These are phyloP conservation scores for Myotis lucifugus DNA, from an alignment of 2,113 vertebrate genomes.

Conservation along the genomic window DNA sequence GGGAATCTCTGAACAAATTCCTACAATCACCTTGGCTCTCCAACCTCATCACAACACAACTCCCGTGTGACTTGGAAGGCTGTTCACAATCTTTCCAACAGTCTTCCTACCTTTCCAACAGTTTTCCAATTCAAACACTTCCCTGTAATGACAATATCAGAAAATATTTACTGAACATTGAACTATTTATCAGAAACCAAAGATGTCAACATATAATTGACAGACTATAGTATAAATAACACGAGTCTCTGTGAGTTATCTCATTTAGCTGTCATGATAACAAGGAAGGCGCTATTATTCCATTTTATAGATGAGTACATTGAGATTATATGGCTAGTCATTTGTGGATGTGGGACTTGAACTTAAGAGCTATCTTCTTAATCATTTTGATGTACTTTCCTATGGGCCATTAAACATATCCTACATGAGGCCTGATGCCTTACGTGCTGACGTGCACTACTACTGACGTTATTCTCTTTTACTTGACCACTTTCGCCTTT, in stretches of 20 bases:
- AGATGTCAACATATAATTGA: neutral
- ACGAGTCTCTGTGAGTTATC: neutral
- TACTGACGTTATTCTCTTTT: neutral
- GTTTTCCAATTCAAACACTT: constrained; percentile 19
- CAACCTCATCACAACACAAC: neutral
- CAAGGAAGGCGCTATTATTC: neutral
- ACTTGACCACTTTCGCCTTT: neutral
- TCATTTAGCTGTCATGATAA: neutral
- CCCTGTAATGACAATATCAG: neutral
- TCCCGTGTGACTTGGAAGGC: neutral
- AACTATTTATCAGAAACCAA: neutral
- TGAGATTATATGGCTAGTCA: neutral
- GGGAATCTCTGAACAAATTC: neutral
- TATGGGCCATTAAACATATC: neutral
- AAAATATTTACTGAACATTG: neutral
- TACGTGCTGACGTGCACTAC: neutral
- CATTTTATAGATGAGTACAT: neutral
- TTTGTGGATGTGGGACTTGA: neutral
- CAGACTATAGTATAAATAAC: neutral
- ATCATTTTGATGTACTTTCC: neutral
- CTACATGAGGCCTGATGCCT: neutral
- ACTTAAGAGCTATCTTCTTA: neutral
- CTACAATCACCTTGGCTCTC: constrained; percentile 14
- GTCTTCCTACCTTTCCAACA: neutral
- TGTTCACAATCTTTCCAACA: neutral